Percentiles rank a stretch among this genome's conserved stretches.
phyloP scores from a whole-genome alignment of 2,797 vertebrate species.

The Sebastes taczanowskii region DNA sequence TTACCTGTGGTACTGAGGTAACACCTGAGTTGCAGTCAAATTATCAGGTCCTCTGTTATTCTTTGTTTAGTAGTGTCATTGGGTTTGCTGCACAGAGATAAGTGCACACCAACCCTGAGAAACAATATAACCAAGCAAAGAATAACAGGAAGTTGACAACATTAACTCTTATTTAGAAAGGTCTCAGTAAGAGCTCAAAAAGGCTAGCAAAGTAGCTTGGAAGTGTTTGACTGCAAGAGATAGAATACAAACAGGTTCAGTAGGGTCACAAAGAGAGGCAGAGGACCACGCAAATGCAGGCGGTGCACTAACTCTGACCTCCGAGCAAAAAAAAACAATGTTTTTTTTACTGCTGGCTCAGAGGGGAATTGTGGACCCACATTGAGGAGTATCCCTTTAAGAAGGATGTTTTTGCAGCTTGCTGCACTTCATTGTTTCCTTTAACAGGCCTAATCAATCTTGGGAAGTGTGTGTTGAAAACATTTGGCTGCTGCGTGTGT shows the following conservation, averaged over 20 bases:
- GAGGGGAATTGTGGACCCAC: conserved; percentile 27
- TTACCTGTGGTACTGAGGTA: not conserved
- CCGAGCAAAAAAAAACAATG: not conserved
- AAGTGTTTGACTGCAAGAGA: not conserved
- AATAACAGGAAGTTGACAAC: not conserved
- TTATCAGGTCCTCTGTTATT: not conserved
- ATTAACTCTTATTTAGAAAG: not conserved
- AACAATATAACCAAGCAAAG: not conserved
- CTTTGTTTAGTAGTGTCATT: not conserved
- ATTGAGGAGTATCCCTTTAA: conserved; percentile 14
- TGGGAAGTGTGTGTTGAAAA: conserved; percentile 20
- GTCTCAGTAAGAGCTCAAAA: not conserved
- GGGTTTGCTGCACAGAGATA: not conserved
- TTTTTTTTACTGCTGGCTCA: conserved; percentile 14
- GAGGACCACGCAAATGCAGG: not conserved
- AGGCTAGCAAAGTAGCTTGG: not conserved
- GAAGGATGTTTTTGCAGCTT: conserved; percentile 36
- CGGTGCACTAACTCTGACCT: not conserved
- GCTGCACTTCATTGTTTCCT: conserved; percentile 42
- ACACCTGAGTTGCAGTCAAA: not conserved
- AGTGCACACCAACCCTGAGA: not conserved
- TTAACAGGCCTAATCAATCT: conserved; percentile 43
- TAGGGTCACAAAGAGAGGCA: not conserved
- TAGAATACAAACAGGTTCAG: not conserved
- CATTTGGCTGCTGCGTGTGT: not conserved